These are phyloP conservation scores for Polypterus senegalus DNA, from an alignment of 2,113 vertebrate species.

Conservation along the genomic window DNA sequence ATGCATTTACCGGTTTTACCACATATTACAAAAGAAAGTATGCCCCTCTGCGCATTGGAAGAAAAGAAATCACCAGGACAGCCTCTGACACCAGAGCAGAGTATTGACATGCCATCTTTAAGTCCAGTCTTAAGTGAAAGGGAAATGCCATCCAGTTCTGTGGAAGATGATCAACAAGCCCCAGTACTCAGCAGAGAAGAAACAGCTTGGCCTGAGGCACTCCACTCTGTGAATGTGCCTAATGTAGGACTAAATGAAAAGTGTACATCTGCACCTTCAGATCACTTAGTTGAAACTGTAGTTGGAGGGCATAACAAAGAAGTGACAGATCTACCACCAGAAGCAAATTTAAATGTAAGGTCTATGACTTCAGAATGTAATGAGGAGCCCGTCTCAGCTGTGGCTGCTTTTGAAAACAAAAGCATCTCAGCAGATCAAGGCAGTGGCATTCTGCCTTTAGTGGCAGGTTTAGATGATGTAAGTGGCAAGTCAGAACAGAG, in stretches of 20 bases:
- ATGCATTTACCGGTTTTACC: not conserved
- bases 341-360: not conserved
- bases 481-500: too few relatives aligned
- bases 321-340: not conserved
- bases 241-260: not conserved
- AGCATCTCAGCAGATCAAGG: too few relatives aligned
- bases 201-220: not conserved
- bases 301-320: not conserved
- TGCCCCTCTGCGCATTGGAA: not conserved
- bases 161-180: not conserved
- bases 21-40: not conserved
- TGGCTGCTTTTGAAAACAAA: too few relatives aligned
- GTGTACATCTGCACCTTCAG: not conserved
- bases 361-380: not conserved
- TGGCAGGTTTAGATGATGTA: too few relatives aligned
- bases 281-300: not conserved
- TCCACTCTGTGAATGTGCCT: not conserved
- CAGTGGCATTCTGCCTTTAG: too few relatives aligned
- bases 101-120: slow-evolving; percentile 1
- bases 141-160: not conserved
- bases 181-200: not conserved
- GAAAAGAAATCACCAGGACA: not conserved
- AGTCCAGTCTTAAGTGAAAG: not conserved
- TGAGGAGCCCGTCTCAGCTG: not conserved
- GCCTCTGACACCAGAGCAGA: not conserved